Evolutionary conservation across 1,140 invertebrate genomes (phyloP), one percentile per base, ranked within the genome.

Genomic region (Aphaenogaster ashmeadi): DNA sequence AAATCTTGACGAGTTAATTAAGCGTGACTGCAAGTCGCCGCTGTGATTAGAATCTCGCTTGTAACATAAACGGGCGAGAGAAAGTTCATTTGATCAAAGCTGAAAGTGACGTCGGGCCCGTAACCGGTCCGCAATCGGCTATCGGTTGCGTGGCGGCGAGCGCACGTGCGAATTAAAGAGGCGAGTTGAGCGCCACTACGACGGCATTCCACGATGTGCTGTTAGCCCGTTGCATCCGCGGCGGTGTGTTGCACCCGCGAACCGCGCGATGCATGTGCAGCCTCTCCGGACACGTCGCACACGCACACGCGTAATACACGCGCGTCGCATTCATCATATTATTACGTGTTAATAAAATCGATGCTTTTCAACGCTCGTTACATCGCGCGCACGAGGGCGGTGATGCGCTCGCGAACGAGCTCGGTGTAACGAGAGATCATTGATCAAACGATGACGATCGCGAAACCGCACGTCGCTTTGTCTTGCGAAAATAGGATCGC

Each of bases 111-210:
- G 79, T 41, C 18, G 36, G 62, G 8, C 6, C 18, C 52, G 67
- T 71, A 58, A 83, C 80, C 54, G 67, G 67, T 83, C 38, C 33
- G 64, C 62, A 21, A 18, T 58, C n/a, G 56, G 47, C 15, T 54
- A 78, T 58, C 62, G 36, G 50, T 21, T 8, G 9, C 33, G 36
- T 7, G 64, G 18, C 7, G 27, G 38, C 8, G 27, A 33, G 85
- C 44, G 91, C 91, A 94, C 94, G 94, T 94, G 94, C 91, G 94
- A 93, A 93, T 94, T 94, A 93, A 87, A 94, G 93, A 95, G 93
- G 90, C 94, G 93, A 94, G 94, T 95, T 95, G 95, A 95, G 95
- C 94, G 94, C 95, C 95, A 94, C 94, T 95, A 95, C 91, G 93
- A 95, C 94, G 93, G 94, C 95, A 95, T 95, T 95, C 95, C 95